phyloP scores from a whole-genome alignment of 2,797 vertebrate species.

The Apogon hyalosoma region DNA sequence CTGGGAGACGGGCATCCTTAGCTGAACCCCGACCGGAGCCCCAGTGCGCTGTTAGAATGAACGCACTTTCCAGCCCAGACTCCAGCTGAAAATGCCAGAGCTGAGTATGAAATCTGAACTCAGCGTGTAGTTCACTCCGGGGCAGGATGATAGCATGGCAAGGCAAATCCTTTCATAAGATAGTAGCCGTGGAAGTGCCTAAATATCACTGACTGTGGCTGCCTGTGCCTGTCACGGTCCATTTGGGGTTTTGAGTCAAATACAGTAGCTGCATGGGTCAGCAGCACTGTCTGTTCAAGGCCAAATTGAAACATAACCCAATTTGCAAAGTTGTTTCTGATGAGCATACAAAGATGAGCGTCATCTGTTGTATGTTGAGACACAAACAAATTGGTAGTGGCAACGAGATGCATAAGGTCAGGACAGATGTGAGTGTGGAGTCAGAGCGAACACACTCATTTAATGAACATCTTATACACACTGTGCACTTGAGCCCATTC shows the following conservation, averaged over 20 bases:
- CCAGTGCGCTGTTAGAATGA: slow-evolving; percentile 43
- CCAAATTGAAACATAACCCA: slow-evolving; percentile 47
- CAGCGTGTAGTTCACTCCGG: slow-evolving; percentile 44
- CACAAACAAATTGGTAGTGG: slow-evolving; percentile 44
- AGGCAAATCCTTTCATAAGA: slow-evolving; percentile 25
- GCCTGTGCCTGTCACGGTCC: slow-evolving; percentile 50
- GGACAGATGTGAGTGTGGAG: slow-evolving; percentile 13
- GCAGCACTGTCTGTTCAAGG: slow-evolving; percentile 39
- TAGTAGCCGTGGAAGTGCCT: slow-evolving; percentile 29
- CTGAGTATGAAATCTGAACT: slow-evolving; percentile 45
- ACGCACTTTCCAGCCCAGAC: slow-evolving; percentile 33
- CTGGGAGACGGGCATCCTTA: slow-evolving; percentile 47
- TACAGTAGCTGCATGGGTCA: slow-evolving; percentile 54
- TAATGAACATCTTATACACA: slow-evolving; percentile 12
- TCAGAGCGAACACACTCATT: slow-evolving; percentile 15
- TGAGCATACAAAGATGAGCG: slow-evolving; percentile 46
- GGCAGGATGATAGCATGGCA: slow-evolving; percentile 27
- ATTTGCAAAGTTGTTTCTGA: slow-evolving; percentile 55
- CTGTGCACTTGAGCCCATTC: slow-evolving; percentile 2
- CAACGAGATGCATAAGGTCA: slow-evolving; percentile 31
- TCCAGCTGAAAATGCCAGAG: slow-evolving; percentile 36
- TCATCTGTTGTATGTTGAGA: slow-evolving; percentile 30
- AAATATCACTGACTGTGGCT: slow-evolving; percentile 24
- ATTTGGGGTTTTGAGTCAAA: slow-evolving; percentile 47
- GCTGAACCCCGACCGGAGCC: slow-evolving; percentile 27